Evolutionary conservation across 1,140 invertebrate species (phyloP), one percentile per base, ranked within the genome.

Genomic region (Eupristina koningsbergeri): DNA sequence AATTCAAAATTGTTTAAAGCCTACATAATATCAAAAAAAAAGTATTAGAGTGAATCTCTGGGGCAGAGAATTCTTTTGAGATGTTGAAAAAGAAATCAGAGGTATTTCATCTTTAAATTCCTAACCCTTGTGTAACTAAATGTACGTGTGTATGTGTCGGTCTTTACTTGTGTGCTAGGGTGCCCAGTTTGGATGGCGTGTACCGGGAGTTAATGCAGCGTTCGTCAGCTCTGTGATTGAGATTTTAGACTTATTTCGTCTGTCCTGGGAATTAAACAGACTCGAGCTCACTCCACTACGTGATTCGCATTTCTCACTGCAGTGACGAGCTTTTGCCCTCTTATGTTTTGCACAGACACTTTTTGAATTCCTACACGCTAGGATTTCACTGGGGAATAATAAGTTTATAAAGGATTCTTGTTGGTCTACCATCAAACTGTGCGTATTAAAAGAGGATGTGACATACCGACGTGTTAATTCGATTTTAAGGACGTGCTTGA

Each of bases 211-310:
- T 88, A 86, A 86, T 83, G 80, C 83, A 34, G 31, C 29, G 15
- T 86, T 88, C 87, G 86, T 87, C 88, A 85, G 85, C 75, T 77
- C 36, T 69, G 83, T 88, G 88, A 88, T 88, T 89, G 87, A 87
- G 86, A 45, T 86, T 87, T 88, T 81, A 86, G 87, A 87, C 86
- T 87, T 87, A 61, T 64, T 86, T 11, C 84, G 84, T 86, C 78
- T 85, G 85, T 83, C 80, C 79, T 82, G 85, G 85, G 87, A 89
- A 89, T 89, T 87, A 88, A 88, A 88, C 86, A 87, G 85, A 85
- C 83, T 85, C 85, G 81, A 83, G 34, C 31, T 58, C 6, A 22
- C 67, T 71, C 81, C 85, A 69, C 69, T 83, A 87, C 88, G 87
- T 88, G 88, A 88, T 87, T 86, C 86, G 86, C 86, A 88, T 88